Base-by-base conservation (phyloP, 2,113 vertebrate species). In the Catharus bicknelli region DNA sequence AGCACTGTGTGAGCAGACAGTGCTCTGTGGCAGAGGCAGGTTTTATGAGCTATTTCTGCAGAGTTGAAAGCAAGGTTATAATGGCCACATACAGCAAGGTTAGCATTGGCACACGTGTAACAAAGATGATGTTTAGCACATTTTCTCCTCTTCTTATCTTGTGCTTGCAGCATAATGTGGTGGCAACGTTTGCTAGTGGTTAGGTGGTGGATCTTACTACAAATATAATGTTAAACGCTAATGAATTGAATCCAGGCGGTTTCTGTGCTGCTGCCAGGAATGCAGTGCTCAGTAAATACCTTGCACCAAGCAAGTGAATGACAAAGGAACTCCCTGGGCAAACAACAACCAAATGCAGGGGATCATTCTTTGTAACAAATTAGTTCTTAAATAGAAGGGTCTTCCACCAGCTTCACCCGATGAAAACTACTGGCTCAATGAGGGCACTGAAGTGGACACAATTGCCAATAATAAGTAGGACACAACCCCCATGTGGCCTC, bases 221-320 rank as follows among this genome's bases (percentile, higher is more conserved):
- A 4, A 53, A 51, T 68, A 53, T 34, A 47, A 53, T 15, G n/a
- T 61, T 75, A 75, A 83, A 77, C 0, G 0, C 11, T 59, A 64
- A 83, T 61, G 36, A 94, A 83, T 45, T 59, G 51, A 94, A 53
- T 40, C 47, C 43, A 40, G 61, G 68, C 0, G 0, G 38, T 91
- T 88, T 53, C 86, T 61, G 59, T 93, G 83, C 72, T 48, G 80
- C 83, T 90, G 79, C 83, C 83, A 90, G 68, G 68, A 94, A 91
- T 36, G 64, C 8, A 14, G 68, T 25, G 47, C 72, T 94, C 64
- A 26, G 80, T 78, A 86, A 88, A 67, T 77, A 81, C 57, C 40
- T 91, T 53, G 53, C 48, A 86, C 48, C 59, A 53, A 68, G 64
- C 48, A 50, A 90, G 73, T 30, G 40, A 90, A 86, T 63, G 64